Evolutionary conservation across 2,797 vertebrate genomes (phyloP).

Genomic region (Glyptemys insculpta): DNA sequence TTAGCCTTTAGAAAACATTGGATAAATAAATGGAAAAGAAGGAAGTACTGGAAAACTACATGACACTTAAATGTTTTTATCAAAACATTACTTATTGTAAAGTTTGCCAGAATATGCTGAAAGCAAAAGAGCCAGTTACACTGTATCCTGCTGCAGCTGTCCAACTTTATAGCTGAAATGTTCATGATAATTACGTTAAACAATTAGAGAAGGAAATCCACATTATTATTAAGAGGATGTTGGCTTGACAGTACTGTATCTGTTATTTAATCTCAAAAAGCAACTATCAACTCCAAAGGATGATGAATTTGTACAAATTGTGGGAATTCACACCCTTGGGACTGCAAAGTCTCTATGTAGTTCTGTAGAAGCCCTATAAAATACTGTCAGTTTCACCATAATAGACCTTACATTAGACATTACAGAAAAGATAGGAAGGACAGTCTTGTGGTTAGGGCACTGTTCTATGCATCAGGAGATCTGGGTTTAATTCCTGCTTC

Average conservation of each 20-base stretch:
- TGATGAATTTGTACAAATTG: slow-evolving; percentile 42
- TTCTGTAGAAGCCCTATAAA: slow-evolving; percentile 20
- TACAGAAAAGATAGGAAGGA: slow-evolving; percentile 38
- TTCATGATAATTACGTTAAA: slow-evolving; percentile 73
- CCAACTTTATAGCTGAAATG: slow-evolving; percentile 64
- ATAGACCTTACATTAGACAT: background rate
- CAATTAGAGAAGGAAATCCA: slow-evolving; percentile 80
- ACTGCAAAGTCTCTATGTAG: background rate
- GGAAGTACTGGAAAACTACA: background rate
- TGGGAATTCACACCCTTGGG: slow-evolving; percentile 39
- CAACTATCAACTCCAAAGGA: slow-evolving; percentile 51
- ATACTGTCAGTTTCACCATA: background rate
- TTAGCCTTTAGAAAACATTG: background rate
- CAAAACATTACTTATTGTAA: background rate
- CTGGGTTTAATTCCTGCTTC: slow-evolving; percentile 56
- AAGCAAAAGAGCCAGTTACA: slow-evolving; percentile 15
- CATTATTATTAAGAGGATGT: slow-evolving; percentile 74
- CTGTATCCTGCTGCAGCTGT: slow-evolving; percentile 67
- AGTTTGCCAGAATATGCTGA: slow-evolving; percentile 32
- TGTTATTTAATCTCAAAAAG: no score
- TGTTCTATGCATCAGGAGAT: slow-evolving; percentile 40
- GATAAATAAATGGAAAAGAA: slow-evolving; percentile 11
- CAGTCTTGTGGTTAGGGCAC: slow-evolving; percentile 22
- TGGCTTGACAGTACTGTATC: slow-evolving; percentile 37
- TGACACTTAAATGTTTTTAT: background rate